phyloP scores from a whole-genome alignment of 2,113 vertebrate genomes.

The Plecotus auritus region DNA sequence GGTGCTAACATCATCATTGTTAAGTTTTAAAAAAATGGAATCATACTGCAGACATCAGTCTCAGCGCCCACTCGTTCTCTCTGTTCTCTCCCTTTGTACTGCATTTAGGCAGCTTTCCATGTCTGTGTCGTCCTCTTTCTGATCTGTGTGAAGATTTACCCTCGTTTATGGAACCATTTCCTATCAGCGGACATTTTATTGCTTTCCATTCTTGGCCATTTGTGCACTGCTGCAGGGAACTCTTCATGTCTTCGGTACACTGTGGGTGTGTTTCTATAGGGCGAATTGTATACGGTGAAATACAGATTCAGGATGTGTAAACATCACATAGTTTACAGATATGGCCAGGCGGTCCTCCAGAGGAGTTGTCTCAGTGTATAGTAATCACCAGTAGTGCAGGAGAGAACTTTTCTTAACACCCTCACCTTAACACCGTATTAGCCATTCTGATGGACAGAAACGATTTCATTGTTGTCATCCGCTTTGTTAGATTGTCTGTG shows the following conservation, averaged over 20 bases:
- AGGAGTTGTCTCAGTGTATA: background rate
- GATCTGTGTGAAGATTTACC: background rate
- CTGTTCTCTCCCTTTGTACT: background rate
- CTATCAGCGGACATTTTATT: background rate
- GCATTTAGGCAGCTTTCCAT: background rate
- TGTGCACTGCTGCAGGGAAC: background rate
- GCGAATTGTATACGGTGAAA: background rate
- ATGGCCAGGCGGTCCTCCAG: background rate
- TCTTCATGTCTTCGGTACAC: background rate
- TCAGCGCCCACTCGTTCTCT: rapidly evolving
- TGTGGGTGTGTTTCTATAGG: background rate
- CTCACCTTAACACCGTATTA: background rate
- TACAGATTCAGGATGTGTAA: background rate
- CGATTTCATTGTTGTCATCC: background rate
- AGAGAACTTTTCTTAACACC: background rate
- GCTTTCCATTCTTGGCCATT: background rate
- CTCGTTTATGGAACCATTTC: background rate
- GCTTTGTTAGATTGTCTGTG: background rate
- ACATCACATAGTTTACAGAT: background rate
- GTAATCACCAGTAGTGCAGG: background rate
- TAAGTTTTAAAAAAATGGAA: too few species aligned
- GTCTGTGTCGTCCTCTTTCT: background rate
- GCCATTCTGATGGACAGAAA: background rate
- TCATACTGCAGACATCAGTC: rapidly evolving
- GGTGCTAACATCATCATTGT: rapidly evolving